These are phyloP conservation scores for Abrostola triplasia DNA, from an alignment of 2,888 invertebrate species.

Conservation along the genomic window DNA sequence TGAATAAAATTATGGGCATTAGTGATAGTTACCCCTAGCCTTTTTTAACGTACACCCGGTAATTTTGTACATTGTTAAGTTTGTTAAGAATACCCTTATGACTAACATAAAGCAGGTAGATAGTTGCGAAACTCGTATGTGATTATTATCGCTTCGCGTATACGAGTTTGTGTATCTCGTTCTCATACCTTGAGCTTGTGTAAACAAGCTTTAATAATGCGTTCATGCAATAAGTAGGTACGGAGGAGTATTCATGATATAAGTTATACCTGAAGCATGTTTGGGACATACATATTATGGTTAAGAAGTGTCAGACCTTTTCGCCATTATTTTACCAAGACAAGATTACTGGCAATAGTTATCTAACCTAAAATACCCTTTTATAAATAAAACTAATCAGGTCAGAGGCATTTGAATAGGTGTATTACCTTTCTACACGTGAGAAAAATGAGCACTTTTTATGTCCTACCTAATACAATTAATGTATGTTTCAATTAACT, in stretches of 20 bases:
- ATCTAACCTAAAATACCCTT: too few species aligned
- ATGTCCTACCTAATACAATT: too few species aligned
- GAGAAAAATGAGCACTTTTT: too few species aligned
- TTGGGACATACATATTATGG: conserved; percentile 6
- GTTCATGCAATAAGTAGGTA: conserved; percentile 33
- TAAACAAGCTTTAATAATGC: conserved; percentile 54
- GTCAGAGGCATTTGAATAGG: too few species aligned
- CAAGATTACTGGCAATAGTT: not conserved
- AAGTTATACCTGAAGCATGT: conserved; percentile 17
- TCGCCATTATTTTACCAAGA: conserved; percentile 5
- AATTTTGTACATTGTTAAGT: conserved; percentile 45
- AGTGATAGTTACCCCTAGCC: conserved; percentile 33
- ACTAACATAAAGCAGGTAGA: conserved; percentile 46
- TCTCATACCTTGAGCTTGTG: conserved; percentile 49
- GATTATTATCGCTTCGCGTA: conserved; percentile 49
- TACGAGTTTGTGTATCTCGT: conserved; percentile 49
- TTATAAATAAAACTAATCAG: too few species aligned
- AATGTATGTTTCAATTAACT: not conserved
- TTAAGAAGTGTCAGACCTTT: not conserved
- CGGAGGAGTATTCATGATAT: conserved; percentile 19
- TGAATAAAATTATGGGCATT: conserved; percentile 36
- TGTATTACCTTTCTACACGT: too few species aligned
- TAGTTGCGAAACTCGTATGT: conserved; percentile 54
- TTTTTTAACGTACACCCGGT: conserved; percentile 33
- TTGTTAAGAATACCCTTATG: conserved; percentile 42